Percentiles rank a stretch among this genome's conserved stretches.
Conservation (phyloP, 2,888 invertebrate species). For the Caenorhabditis sp. region DNA sequence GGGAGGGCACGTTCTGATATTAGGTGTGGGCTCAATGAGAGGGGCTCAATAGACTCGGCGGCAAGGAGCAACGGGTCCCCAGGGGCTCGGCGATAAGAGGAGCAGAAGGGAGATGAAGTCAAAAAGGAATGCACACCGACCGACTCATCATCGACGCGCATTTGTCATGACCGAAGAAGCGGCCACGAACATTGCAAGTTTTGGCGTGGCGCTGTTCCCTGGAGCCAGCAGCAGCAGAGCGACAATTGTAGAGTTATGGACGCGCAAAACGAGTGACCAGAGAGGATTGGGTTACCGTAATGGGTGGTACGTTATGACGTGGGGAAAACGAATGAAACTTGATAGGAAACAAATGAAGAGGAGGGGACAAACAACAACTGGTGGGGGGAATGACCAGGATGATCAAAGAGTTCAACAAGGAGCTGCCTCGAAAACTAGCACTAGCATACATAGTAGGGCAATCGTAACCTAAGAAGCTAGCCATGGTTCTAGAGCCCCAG, state of each 20-base stretch:
- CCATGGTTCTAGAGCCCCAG: too few relatives aligned
- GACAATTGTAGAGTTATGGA: slow-evolving; percentile 28
- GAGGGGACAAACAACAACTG: slow-evolving; percentile 24
- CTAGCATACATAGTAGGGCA: too few relatives aligned
- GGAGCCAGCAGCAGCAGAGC: slow-evolving; percentile 1
- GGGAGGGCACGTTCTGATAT: too few relatives aligned
- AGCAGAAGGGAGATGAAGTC: background rate
- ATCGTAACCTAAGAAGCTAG: too few relatives aligned
- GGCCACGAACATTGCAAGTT: slow-evolving; percentile 14
- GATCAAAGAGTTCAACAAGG: background rate
- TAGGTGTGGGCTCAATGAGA: too few relatives aligned
- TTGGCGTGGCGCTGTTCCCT: too few relatives aligned
- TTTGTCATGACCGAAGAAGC: slow-evolving; percentile 35
- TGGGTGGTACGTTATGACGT: background rate
- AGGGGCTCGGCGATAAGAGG: slow-evolving; percentile 10
- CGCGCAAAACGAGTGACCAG: slow-evolving; percentile 12
- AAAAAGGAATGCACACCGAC: slow-evolving; percentile 29
- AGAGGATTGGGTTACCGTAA: slow-evolving; percentile 36
- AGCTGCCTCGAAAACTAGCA: too few relatives aligned
- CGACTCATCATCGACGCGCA: slow-evolving; percentile 49
- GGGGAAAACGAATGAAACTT: slow-evolving; percentile 3
- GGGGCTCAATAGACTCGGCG: too few relatives aligned
- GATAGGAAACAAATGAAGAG: slow-evolving; percentile 15
- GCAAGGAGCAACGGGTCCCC: background rate
- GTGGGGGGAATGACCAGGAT: background rate